Evolutionary conservation across 1,140 invertebrate genomes (phyloP).

Genomic region (Zaprionus nigranus): DNA sequence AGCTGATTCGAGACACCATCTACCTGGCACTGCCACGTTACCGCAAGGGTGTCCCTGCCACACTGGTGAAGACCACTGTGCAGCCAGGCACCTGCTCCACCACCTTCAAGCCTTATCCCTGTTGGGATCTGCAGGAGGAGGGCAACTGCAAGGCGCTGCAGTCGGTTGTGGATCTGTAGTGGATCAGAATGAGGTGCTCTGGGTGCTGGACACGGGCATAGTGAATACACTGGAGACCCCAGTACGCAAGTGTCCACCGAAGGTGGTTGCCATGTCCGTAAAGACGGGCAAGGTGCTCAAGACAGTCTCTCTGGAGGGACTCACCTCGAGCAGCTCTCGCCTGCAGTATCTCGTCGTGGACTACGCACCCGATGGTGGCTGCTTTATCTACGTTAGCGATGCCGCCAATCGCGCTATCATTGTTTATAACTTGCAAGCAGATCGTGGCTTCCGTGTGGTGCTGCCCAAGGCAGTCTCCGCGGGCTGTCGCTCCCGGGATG

Average conservation of each 20-base stretch:
- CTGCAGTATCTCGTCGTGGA: constrained; percentile 88
- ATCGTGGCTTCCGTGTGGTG: constrained; percentile 86
- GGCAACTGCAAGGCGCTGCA: constrained; percentile 86
- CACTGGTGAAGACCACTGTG: constrained; percentile 85
- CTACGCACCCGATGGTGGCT: constrained; percentile 85
- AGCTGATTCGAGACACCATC: constrained; percentile 86
- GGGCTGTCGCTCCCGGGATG: constrained; percentile 85
- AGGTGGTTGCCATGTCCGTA: constrained; percentile 86
- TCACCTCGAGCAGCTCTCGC: constrained; percentile 85
- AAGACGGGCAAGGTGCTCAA: constrained; percentile 87
- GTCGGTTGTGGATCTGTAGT: constrained; percentile 87
- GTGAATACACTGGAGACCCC: constrained; percentile 86
- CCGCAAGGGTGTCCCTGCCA: constrained; percentile 86
- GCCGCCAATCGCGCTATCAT: constrained; percentile 87
- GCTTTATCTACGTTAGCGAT: constrained; percentile 87
- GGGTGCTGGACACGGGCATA: constrained; percentile 87
- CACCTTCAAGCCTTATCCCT: constrained; percentile 85
- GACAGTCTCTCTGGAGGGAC: constrained; percentile 85
- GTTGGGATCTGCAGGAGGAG: constrained; percentile 87
- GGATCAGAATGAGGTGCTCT: constrained; percentile 86
- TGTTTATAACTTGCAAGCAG: constrained; percentile 87
- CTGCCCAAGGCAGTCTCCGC: constrained; percentile 85
- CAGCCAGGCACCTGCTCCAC: constrained; percentile 84
- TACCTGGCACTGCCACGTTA: constrained; percentile 86
- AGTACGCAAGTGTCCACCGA: constrained; percentile 85